phyloP scores from a whole-genome alignment of 1,140 invertebrate genomes.

The Probaryconus sp. region DNA sequence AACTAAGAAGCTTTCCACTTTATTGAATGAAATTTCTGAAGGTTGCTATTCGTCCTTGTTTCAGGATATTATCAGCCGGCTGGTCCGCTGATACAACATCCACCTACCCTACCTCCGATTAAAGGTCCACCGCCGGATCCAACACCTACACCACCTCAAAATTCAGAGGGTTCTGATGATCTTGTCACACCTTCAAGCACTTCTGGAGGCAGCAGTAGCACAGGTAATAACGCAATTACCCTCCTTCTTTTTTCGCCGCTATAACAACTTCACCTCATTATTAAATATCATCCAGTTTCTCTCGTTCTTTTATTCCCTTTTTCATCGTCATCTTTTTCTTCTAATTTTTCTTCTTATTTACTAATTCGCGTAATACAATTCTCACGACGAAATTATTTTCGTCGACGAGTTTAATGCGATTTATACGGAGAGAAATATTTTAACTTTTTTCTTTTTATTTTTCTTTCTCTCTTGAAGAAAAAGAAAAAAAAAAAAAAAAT shows the following conservation, averaged over 20 bases:
- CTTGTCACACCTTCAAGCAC: conserved; percentile 74
- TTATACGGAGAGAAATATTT: too few species aligned
- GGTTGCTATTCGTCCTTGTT: conserved; percentile 63
- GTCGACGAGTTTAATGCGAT: too few species aligned
- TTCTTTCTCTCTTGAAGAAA: too few species aligned
- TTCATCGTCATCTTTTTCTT: conserved; percentile 18
- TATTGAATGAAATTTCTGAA: conserved; percentile 3
- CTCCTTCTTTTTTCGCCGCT: conserved; percentile 20
- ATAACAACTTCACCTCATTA: conserved; percentile 46
- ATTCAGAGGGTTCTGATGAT: conserved; percentile 77
- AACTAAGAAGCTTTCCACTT: not conserved
- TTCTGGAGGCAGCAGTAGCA: conserved; percentile 76
- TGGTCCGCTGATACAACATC: conserved; percentile 88
- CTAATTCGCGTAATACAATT: conserved; percentile 42
- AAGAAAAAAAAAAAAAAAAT: too few species aligned
- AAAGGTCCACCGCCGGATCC: conserved; percentile 77
- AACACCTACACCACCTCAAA: conserved; percentile 78
- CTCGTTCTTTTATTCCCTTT: conserved; percentile 16
- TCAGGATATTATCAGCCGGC: conserved; percentile 93
- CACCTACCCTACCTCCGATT: conserved; percentile 78
- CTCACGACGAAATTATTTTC: conserved; percentile 16
- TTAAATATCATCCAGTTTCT: conserved; percentile 35
- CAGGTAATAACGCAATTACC: conserved; percentile 48
- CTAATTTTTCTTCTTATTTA: too few species aligned
- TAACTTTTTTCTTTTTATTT: too few species aligned